phyloP scores from a whole-genome alignment of 1,140 invertebrate genomes.

The Meteorus sp. region DNA sequence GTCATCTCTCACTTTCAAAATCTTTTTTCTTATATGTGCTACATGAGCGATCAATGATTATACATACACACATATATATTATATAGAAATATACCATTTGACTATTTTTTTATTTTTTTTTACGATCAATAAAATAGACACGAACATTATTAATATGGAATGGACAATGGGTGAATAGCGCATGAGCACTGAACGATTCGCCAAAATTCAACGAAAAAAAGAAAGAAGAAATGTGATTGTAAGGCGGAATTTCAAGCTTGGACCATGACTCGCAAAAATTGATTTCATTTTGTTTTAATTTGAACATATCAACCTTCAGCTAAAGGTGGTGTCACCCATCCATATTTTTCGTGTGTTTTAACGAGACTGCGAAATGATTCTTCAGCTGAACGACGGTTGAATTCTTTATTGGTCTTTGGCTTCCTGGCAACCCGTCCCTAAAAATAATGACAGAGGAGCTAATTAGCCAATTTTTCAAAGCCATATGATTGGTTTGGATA shows the following conservation, averaged over 20 bases:
- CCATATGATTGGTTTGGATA: neutral
- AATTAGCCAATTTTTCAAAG: neutral
- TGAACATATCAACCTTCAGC: slow-evolving; percentile 70
- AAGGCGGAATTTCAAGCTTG: slow-evolving; percentile 6
- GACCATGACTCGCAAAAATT: neutral
- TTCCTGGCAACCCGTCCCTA: slow-evolving; percentile 74
- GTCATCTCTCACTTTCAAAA: too few species aligned
- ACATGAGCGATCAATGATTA: too few species aligned
- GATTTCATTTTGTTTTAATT: slow-evolving; percentile 6
- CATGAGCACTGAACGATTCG: too few species aligned
- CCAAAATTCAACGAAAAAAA: too few species aligned
- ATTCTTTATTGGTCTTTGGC: slow-evolving; percentile 76
- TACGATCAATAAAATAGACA: too few species aligned
- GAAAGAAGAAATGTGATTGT: too few species aligned
- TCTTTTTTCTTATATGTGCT: too few species aligned
- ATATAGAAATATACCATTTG: too few species aligned
- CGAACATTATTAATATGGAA: too few species aligned
- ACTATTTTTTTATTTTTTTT: too few species aligned
- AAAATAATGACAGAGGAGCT: slow-evolving; percentile 18
- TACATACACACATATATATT: too few species aligned
- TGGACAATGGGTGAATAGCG: too few species aligned
- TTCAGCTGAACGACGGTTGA: slow-evolving; percentile 77
- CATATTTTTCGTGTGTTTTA: slow-evolving; percentile 86
- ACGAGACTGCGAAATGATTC: slow-evolving; percentile 83
- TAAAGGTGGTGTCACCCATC: slow-evolving; percentile 83